Evolutionary conservation across 2,797 vertebrate genomes (phyloP).

Genomic region (Parotocinclus haroldoi): DNA sequence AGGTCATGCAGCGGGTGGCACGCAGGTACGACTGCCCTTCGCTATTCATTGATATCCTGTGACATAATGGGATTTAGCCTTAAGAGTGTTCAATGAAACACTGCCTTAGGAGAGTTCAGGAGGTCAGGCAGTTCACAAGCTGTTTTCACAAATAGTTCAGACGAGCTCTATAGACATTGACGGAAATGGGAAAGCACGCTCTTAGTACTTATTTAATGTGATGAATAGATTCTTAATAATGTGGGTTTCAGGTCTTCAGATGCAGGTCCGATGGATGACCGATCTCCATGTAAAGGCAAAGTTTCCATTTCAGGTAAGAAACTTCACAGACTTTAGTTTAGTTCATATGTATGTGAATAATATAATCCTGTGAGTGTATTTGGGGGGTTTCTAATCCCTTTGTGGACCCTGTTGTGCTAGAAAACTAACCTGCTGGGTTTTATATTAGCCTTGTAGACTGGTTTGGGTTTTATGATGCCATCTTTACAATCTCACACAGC

Average conservation of each 20-base stretch:
- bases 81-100: no score
- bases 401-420: constrained; percentile 19
- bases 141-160: not conserved
- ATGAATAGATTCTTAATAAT: not conserved
- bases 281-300: constrained; percentile 84
- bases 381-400: no score
- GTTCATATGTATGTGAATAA: not conserved
- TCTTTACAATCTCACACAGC: constrained; percentile 17
- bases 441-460: constrained; percentile 31
- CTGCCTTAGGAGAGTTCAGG: not conserved
- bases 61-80: no score
- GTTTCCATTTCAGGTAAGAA: constrained; percentile 85
- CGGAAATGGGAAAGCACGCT: no score
- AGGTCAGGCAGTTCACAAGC: constrained; percentile 6
- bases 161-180: no score
- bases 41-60: no score
- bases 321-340: not conserved
- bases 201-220: no score
- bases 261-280: constrained; percentile 69
- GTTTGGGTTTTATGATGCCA: constrained; percentile 23
- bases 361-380: no score
- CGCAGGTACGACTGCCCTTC: constrained; percentile 65
- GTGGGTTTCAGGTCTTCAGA: constrained; percentile 76
- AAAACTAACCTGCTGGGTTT: constrained; percentile 41
- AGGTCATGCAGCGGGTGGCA: constrained; percentile 80